Evolutionary conservation across 1,140 invertebrate genomes (phyloP).

Genomic region (Hesperophylax magnus): DNA sequence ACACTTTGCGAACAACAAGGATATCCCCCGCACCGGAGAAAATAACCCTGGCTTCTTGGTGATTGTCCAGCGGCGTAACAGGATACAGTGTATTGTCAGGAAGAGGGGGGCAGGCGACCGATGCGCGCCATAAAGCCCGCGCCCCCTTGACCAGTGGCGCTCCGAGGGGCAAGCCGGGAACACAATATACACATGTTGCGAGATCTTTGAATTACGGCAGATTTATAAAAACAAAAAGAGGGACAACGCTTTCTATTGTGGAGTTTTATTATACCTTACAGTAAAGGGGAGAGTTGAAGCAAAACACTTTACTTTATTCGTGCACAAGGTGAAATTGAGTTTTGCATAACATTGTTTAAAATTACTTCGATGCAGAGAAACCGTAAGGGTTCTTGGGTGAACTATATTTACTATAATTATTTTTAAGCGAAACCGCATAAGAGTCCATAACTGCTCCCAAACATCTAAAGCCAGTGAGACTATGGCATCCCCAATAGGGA

Average conservation of each 20-base stretch:
- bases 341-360: no score
- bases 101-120: constrained; percentile 42
- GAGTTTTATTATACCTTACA: constrained; percentile 33
- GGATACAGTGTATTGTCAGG: constrained; percentile 29
- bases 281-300: background rate
- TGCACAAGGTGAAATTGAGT: no score
- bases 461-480: no score
- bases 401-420: no score
- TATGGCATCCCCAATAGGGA: no score
- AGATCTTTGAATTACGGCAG: constrained; percentile 56
- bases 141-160: constrained; percentile 10
- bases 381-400: no score
- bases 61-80: constrained; percentile 20
- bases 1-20: no score
- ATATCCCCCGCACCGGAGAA: background rate
- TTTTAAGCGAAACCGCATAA: no score
- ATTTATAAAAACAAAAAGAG: constrained; percentile 45
- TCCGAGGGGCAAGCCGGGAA: constrained; percentile 7
- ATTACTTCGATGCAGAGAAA: no score
- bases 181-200: constrained; percentile 51
- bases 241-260: background rate
- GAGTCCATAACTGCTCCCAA: no score
- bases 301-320: no score
- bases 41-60: constrained; percentile 7
- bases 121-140: constrained; percentile 51